Evolutionary conservation across 2,888 invertebrate species (phyloP).

Genomic region (Ormyrus nitidulus): DNA sequence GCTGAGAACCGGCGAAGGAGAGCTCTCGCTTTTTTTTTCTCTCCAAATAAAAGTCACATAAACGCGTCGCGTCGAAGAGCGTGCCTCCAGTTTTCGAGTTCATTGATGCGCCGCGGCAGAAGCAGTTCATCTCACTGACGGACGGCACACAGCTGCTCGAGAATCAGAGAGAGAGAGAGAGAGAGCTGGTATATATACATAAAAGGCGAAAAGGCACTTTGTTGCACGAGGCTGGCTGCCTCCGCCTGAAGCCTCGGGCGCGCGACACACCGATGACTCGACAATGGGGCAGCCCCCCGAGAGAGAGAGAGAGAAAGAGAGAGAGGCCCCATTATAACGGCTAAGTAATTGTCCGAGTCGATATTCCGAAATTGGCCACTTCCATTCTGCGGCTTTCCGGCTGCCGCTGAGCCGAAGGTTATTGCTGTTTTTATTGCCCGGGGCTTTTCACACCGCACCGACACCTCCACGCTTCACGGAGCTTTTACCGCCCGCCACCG

Average conservation of each 20-base stretch:
- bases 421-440: constrained; percentile 71
- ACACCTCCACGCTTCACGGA: constrained; percentile 52
- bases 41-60: constrained; percentile 39
- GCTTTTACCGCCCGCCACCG: constrained; percentile 26
- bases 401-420: constrained; percentile 61
- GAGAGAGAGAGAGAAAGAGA: too few relatives aligned
- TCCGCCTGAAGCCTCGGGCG: background rate
- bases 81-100: constrained; percentile 69
- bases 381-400: constrained; percentile 69
- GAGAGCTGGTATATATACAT: background rate
- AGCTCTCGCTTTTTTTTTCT: background rate
- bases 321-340: constrained; percentile 64
- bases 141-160: constrained; percentile 68
- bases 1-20: constrained; percentile 28
- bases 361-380: constrained; percentile 65
- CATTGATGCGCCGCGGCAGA: constrained; percentile 70
- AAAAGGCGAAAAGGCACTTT: constrained; percentile 61
- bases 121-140: constrained; percentile 69
- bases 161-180: constrained; percentile 7
- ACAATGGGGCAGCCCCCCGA: constrained; percentile 57
- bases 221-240: constrained; percentile 53
- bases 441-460: constrained; percentile 45
- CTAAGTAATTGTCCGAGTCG: constrained; percentile 73
- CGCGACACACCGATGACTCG: constrained; percentile 45
- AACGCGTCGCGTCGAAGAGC: constrained; percentile 12